Evolutionary conservation across 2,888 invertebrate species (phyloP), one percentile per base, ranked within the genome.

Genomic region (Neoaliturus tenellus): DNA sequence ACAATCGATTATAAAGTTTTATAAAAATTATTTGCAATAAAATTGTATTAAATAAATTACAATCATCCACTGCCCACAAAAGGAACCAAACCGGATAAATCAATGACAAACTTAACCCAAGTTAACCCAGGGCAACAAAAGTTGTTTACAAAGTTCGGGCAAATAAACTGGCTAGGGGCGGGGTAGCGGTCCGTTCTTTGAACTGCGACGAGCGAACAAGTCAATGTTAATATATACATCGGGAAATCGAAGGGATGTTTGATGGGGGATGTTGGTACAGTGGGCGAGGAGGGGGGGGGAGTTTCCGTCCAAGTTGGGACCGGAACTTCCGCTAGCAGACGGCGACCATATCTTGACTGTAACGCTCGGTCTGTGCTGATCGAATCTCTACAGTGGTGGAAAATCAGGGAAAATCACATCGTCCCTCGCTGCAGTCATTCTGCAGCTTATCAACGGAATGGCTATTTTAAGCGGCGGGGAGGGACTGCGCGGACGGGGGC

Each of bases 181-280:
- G 48, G 28, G 71, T 23, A 41, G 33, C 41, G 31, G 71, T 23
- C 25, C 44, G 71, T 35, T 75, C 44, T 75, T 2, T 48, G 75
- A 28, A 25, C 75, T 48, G 75, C 25, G 28, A 17, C 17, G 39
- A 4, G 17, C 75, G 75, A 75, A 75, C 75, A 69, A 67, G 69
- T 69, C 75, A 48, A 75, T 44, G 75, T 41, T 81, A 81, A 81
- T 81, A 71, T 67, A 81, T 81, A 81, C 81, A 62, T 81, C 67
- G 41, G 67, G 81, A 81, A 81, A 81, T 69, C 81, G 81, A 81
- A 81, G 81, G 69, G 81, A 81, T 69, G 71, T 81, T 44, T 44
- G 51, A 81, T 48, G 69, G 81, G 69, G 35, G 69, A 33, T 69
- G 81, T 69, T 48, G 69, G 81, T 41, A 62, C 12, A 14, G 20